Conservation (phyloP, 1,140 invertebrate genomes). For the Oreohelix idahoensis region DNA sequence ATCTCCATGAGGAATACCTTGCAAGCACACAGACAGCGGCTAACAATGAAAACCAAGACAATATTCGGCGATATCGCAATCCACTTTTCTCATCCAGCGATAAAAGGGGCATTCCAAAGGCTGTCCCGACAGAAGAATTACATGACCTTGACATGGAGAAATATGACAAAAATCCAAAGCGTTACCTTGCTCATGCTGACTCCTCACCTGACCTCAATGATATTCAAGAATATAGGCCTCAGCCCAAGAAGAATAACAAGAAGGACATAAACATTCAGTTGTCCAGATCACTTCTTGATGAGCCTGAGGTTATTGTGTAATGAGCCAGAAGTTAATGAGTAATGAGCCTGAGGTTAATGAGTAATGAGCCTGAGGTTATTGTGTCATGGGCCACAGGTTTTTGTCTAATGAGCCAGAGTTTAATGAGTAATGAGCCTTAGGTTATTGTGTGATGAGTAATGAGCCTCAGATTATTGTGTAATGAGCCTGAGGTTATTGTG, state of each 20-base stretch:
- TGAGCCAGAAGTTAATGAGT: background rate
- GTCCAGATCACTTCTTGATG: constrained; percentile 49
- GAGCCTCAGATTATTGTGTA: constrained; percentile 45
- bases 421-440: too few species aligned
- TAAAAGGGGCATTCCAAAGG: constrained; percentile 47
- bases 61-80: constrained; percentile 77
- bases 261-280: constrained; percentile 57
- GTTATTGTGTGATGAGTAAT: too few species aligned
- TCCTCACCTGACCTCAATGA: constrained; percentile 52
- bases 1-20: constrained; percentile 41
- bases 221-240: constrained; percentile 49
- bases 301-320: constrained; percentile 54
- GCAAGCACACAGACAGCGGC: constrained; percentile 78
- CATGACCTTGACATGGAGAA: constrained; percentile 61
- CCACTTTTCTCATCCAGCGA: constrained; percentile 62
- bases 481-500: constrained; percentile 53
- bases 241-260: constrained; percentile 50
- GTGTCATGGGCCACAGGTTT: too few species aligned
- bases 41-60: constrained; percentile 90
- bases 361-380: too few species aligned
- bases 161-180: constrained; percentile 57
- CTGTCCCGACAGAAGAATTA: constrained; percentile 56
- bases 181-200: constrained; percentile 35
- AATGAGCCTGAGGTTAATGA: too few species aligned
- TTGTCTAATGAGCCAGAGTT: too few species aligned